Conservation (phyloP, 2,888 invertebrate species). For the Amiota minor region DNA sequence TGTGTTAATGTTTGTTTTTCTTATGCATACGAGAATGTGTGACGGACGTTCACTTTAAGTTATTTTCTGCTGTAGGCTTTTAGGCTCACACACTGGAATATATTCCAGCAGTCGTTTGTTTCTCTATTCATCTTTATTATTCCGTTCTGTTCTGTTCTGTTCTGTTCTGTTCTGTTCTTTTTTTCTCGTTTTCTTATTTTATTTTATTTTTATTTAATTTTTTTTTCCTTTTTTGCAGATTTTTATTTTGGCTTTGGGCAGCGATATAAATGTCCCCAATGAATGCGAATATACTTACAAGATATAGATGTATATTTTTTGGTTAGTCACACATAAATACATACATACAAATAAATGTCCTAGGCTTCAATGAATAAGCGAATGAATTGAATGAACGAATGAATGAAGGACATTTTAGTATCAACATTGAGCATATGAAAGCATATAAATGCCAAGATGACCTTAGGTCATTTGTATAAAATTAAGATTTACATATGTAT, state of each 20-base stretch:
- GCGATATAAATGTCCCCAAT: conserved; percentile 28
- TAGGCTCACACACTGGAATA: conserved; percentile 11
- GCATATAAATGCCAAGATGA: conserved; percentile 68
- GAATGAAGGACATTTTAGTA: not conserved
- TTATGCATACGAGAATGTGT: not conserved
- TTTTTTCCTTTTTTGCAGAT: not conserved
- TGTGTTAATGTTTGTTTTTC: not conserved
- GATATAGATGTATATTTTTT: not conserved
- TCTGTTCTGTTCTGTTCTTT: not conserved
- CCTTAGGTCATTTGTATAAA: conserved; percentile 66
- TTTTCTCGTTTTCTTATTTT: conserved; percentile 1
- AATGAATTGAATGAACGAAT: conserved; percentile 5
- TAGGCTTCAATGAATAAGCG: no score
- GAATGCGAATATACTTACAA: not conserved
- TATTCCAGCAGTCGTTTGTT: not conserved
- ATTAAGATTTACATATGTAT: conserved; percentile 62
- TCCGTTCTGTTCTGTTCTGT: not conserved
- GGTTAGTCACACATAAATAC: not conserved
- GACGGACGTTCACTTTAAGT: conserved; percentile 3
- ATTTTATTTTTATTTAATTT: not conserved
- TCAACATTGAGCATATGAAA: conserved; percentile 35
- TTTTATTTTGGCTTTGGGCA: conserved; percentile 27
- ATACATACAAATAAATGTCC: not conserved
- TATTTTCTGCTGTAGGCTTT: conserved; percentile 26
- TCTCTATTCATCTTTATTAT: not conserved